Evolutionary conservation across 2,888 invertebrate genomes (phyloP), one percentile per base, ranked within the genome.

Genomic region (Stenoptilia bipunctidactyla): DNA sequence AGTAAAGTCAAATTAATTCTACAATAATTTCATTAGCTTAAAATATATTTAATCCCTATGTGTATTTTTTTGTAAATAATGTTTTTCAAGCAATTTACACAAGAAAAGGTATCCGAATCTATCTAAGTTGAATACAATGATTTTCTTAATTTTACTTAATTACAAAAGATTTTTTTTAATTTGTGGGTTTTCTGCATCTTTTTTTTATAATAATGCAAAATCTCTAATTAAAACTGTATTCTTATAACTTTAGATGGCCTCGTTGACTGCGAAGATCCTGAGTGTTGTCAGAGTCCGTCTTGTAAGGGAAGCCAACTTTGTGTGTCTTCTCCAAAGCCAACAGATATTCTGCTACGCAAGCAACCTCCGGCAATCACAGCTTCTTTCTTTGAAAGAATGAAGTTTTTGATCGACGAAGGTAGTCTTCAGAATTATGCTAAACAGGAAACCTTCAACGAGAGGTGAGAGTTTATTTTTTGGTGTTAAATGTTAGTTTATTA

Each of bases 381-480:
- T 1, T 97, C 97, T 1, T 99, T 99, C 88, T 98, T 96, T 68
- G 97, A 98, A 70, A 89, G 97, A 59, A 97, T 98, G 94, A 95
- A 96, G 67, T 99, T 99, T 86, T 88, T 99, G 49, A 97, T 99
- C 52, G 98, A 98, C 74, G 97, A 97, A 71, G 96, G 97, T 66
- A 97, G 97, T 70, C 89, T 99, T 39, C 99, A 99, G 77, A 97
- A 94, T 76, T 98, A 98, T 79, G 97, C 98, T 8, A 92, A 95
- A 53, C 90, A 93, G 66, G 94, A 95, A 67, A 95, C 94, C 25
- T 98, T 98, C 85, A 97, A 98, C 80, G 97, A 97, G 86, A 97
- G 96, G 98, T 98, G 89, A 86, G 90, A 42, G 47, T 52, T 47
- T 38, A 34, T 45, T 75, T 75, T 75, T 77, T 50, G 63, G 52